Base-by-base conservation (phyloP, 2,888 invertebrate species). In the Cephus nigrinus region DNA sequence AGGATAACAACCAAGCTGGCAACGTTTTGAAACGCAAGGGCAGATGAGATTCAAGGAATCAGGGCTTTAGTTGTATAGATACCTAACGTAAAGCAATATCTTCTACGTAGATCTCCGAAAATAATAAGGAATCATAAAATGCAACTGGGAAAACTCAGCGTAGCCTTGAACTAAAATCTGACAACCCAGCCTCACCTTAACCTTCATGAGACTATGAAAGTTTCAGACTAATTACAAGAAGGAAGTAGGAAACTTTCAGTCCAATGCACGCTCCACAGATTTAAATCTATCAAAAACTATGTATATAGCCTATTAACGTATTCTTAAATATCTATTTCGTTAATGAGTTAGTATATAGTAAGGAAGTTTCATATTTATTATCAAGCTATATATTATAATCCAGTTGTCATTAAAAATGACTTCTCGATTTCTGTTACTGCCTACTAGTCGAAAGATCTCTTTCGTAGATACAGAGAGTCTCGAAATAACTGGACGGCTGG, bases 1-100 rank as follows among this genome's bases (percentile, higher is more conserved):
- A 85, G 85, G 84, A 83, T 84, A 82, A 84, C 78, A 69, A 31
- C 68, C 75, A 35, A 34, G 71, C 31, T 9, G 55, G 3, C 5
- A 71, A 71, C 23, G 15, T 15, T 71, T 9, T 11, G 32, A 71
- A 31, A 11, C 12, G 31, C 71, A 31, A 23, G 71, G 71, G 71
- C 71, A 15, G 71, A 71, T 55, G 40, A 23, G 1, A 55, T 2
- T 55, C 40, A 55, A 55, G 23, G 23, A 55, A 55, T 55, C 23
- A 15, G 55, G 23, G 23, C 9, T 55, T 9, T 55, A 55, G 23
- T 23, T 23, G 0, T 23, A 55, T 23, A 23, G 55, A 55, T 23
- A 55, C 55, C 23, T 4, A 23, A 9, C 23, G 23, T 23, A 40
- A 40, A 23, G 23, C 15, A 55, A 55, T 55, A 1, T 23, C 23